These are phyloP conservation scores for Gavialis gangeticus DNA, from an alignment of 2,113 vertebrate species.

Conservation along the genomic window DNA sequence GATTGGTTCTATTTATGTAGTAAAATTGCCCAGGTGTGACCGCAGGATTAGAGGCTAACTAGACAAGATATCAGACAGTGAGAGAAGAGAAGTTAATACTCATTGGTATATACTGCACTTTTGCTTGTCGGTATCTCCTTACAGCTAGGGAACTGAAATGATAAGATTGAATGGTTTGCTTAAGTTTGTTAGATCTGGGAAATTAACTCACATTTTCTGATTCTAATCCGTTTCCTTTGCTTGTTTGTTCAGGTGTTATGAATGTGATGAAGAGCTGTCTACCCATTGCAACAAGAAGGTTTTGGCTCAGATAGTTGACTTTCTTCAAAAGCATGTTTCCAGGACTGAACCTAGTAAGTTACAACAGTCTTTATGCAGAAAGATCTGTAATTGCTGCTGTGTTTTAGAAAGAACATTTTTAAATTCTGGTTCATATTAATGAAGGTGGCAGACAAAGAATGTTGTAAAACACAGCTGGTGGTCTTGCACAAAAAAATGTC, in stretches of 20 bases:
- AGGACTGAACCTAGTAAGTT: conserved; percentile 92
- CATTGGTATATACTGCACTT: neutral
- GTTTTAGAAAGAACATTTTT: neutral
- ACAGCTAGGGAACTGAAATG: neutral
- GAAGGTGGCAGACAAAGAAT: neutral
- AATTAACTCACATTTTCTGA: neutral
- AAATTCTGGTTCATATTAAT: neutral
- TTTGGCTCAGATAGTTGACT: conserved; percentile 94
- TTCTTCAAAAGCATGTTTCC: conserved; percentile 93
- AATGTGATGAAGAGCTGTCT: conserved; percentile 96
- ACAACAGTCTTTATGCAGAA: neutral
- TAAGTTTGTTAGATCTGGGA: neutral
- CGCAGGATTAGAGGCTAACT: neutral
- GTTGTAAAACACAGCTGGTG: neutral
- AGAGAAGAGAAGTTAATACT: neutral
- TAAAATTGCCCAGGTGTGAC: neutral
- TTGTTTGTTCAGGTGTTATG: conserved; percentile 89
- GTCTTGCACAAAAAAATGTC: neutral
- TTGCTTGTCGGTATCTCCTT: neutral
- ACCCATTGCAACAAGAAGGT: conserved; percentile 96
- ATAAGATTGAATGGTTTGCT: neutral
- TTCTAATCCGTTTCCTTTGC: neutral
- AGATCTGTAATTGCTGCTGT: neutral
- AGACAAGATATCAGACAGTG: neutral
- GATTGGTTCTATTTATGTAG: no score